Evolutionary conservation across 30 jellyfish, hydroid and myxozoan genomes (phyloP), one percentile per base, ranked within the genome.

Genomic region (Aurelia sp.): DNA sequence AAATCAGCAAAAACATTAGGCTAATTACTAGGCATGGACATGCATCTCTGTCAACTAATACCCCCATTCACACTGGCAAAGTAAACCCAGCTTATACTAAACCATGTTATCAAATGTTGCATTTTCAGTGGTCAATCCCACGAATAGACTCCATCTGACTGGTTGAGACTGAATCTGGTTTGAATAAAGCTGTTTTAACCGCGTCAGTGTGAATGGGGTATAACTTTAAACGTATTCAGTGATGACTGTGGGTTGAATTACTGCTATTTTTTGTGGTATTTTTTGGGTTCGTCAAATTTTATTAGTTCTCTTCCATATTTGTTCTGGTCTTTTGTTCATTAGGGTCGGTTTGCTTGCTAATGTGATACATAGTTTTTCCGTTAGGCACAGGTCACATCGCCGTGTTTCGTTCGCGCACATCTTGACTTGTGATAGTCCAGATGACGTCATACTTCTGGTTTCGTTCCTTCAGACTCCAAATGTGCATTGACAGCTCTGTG

Each of bases 341-440:
- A 74, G 85, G 16, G 47, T 63, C 47, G 58, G 47, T 15, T 61
- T 37, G 72, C 44, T 74, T 17, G 85, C 85, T 73, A 37, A 31
- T 11, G 48, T 18, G 66, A 73, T 73, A 13, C 37, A 21, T 37
- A 41, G 69, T 73, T 73, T 73, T 35, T 73, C 84, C 23, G 71
- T 74, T 44, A 41, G 77, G 85, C 78, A 48, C 41, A 74, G 16
- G 77, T 74, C 48, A 35, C 85, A 74, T 74, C 79, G 58, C 61
- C 37, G 50, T 17, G 85, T 74, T 15, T 63, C 44, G 77, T 63
- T n/a, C n/a, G 6, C 78, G 85, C 13, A 72, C 68, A 11, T 73
- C 44, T 15, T 37, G 58, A 17, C 10, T n/a, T 20, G 47, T 41
- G 18, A 74, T 47, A 4, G 78, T 6, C 78, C 78, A 41, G 11